Evolutionary conservation across 1,140 invertebrate species (phyloP).

Genomic region (Bathynomus jamesi): DNA sequence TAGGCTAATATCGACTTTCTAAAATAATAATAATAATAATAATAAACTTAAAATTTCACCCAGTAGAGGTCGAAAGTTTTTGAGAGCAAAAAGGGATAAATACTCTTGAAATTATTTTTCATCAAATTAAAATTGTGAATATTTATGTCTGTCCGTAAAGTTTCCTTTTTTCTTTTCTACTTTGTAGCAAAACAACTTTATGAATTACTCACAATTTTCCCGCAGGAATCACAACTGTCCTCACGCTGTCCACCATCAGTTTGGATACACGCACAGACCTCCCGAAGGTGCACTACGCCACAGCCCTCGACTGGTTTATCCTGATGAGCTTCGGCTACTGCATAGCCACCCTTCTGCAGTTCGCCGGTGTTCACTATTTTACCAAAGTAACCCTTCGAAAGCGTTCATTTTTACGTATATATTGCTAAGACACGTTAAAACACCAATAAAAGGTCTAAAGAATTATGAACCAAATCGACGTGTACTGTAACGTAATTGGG

Average conservation of each 20-base stretch:
- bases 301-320: constrained; percentile 85
- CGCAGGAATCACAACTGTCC: constrained; percentile 78
- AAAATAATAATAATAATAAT: no score
- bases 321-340: constrained; percentile 90
- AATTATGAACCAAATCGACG: background rate
- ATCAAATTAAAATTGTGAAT: no score
- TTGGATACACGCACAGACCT: constrained; percentile 82
- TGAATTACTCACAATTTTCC: constrained; percentile 5
- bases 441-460: background rate
- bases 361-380: constrained; percentile 90
- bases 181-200: no score
- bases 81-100: no score
- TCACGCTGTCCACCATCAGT: constrained; percentile 84
- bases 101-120: no score
- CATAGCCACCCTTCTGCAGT: constrained; percentile 83
- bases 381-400: constrained; percentile 57
- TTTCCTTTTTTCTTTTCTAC: no score
- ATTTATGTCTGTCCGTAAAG: no score
- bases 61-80: no score
- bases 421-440: no score
- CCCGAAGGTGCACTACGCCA: constrained; percentile 85
- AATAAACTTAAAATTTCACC: no score
- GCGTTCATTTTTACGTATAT: background rate
- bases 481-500: background rate
- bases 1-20: no score